Conservation (phyloP, 2,797 vertebrate genomes). For the Typhlichthys subterraneus region DNA sequence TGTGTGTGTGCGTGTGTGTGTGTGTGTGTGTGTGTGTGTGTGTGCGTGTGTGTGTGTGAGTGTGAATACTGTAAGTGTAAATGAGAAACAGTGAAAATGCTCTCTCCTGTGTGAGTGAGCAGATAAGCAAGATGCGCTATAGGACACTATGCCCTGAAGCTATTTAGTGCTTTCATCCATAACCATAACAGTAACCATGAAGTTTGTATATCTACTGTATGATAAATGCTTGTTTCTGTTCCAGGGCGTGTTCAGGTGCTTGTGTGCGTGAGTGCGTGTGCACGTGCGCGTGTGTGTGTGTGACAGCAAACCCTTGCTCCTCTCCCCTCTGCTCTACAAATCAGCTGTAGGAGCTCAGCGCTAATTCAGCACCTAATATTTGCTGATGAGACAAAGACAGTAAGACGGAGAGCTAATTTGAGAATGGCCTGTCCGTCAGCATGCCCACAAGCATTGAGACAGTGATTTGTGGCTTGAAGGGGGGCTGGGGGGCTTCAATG, state of each 20-base stretch:
- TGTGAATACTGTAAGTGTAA: slow-evolving; percentile 17
- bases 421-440: slow-evolving; percentile 31
- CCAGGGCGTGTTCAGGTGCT: too few species aligned
- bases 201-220: too few species aligned
- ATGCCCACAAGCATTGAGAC: slow-evolving; percentile 21
- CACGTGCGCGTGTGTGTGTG: too few species aligned
- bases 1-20: slow-evolving; percentile 23
- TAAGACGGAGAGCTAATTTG: slow-evolving; percentile 31
- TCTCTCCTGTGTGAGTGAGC: slow-evolving; percentile 6
- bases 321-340: slow-evolving; percentile 24
- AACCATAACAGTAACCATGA: too few species aligned
- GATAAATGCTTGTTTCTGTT: too few species aligned
- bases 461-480: slow-evolving; percentile 32
- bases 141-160: neutral
- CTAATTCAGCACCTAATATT: slow-evolving; percentile 64
- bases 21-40: too few species aligned
- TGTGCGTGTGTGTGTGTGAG: slow-evolving; percentile 20
- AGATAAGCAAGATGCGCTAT: neutral
- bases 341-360: slow-evolving; percentile 60
- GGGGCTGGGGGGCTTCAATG: slow-evolving; percentile 14
- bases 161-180: neutral
- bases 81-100: slow-evolving; percentile 1
- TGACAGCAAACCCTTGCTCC: slow-evolving; percentile 53
- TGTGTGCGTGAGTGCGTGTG: too few species aligned
- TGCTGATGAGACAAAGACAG: slow-evolving; percentile 67